A percentile compares a stretch with the other conserved stretches of the same genome.
Evolutionary conservation across 2,888 invertebrate genomes (phyloP).

Genomic region (Diaphora mendica): DNA sequence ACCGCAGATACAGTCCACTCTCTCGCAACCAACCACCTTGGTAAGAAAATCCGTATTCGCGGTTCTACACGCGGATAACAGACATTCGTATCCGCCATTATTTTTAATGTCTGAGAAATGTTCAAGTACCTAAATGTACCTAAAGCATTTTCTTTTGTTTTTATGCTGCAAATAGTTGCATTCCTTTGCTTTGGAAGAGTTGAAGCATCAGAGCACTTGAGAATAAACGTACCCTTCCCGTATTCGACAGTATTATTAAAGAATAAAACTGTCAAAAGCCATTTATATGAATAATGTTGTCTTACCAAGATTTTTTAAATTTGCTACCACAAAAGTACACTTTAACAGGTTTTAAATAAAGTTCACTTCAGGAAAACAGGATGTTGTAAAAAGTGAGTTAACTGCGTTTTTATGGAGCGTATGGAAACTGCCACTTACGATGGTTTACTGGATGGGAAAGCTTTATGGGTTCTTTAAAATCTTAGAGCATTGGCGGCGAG

Average conservation of each 20-base stretch:
- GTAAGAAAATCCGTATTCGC: background rate
- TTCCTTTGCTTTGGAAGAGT: background rate
- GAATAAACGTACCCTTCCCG: constrained; percentile 31
- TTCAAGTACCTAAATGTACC: no score
- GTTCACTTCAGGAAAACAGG: constrained; percentile 25
- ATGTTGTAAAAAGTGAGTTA: constrained; percentile 37
- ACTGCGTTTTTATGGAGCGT: constrained; percentile 65
- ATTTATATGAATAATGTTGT: constrained; percentile 77
- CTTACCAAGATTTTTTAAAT: constrained; percentile 48
- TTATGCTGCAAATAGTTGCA: background rate
- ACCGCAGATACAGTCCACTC: no score
- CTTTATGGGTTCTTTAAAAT: constrained; percentile 58
- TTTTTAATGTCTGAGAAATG: no score
- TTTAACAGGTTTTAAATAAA: constrained; percentile 5
- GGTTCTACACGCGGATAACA: background rate
- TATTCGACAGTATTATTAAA: constrained; percentile 68
- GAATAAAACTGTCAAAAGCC: constrained; percentile 80
- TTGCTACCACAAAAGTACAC: constrained; percentile 15
- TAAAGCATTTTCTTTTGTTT: no score
- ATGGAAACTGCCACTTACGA: constrained; percentile 65
- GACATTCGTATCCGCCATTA: background rate
- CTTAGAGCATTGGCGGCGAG: constrained; percentile 36
- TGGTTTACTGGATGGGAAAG: constrained; percentile 52
- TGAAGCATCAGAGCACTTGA: constrained; percentile 3
- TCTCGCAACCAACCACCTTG: no score